phyloP scores from a whole-genome alignment of 1,140 invertebrate species.

The Lamellibrachia luymesi region DNA sequence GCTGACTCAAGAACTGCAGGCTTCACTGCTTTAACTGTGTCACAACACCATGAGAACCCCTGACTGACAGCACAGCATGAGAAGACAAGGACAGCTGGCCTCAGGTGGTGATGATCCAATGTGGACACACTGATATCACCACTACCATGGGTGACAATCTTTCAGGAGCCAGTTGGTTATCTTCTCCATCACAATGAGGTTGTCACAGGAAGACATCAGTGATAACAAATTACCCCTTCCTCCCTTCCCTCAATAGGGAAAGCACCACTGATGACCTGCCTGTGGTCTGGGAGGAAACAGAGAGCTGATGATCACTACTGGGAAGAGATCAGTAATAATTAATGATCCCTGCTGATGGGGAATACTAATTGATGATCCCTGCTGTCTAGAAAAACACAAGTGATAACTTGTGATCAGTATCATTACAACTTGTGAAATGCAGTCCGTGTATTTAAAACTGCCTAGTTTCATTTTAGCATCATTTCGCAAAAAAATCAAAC shows the following conservation, averaged over 20 bases:
- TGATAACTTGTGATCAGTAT: background rate
- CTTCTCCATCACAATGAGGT: background rate
- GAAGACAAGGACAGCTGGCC: background rate
- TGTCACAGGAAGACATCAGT: background rate
- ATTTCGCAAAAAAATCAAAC: no score
- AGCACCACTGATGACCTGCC: background rate
- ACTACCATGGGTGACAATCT: background rate
- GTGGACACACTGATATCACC: background rate
- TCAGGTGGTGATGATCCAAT: background rate
- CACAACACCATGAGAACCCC: background rate
- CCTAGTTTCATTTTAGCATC: no score
- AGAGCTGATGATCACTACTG: background rate
- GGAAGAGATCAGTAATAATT: background rate
- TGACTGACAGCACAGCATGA: background rate
- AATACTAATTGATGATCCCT: slow-evolving; percentile 5
- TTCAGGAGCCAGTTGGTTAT: background rate
- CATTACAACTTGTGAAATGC: background rate
- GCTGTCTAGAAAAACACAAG: background rate
- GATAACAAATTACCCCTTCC: background rate
- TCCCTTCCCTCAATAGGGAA: background rate
- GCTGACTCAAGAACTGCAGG: background rate
- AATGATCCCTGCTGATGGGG: background rate
- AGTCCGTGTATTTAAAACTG: background rate
- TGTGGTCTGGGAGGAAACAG: background rate
- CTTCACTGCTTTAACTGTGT: background rate